A percentile compares a stretch with the other conserved stretches of the same genome.
Conservation (phyloP, 2,113 vertebrate species). For the Trichomycterus rosablanca region DNA sequence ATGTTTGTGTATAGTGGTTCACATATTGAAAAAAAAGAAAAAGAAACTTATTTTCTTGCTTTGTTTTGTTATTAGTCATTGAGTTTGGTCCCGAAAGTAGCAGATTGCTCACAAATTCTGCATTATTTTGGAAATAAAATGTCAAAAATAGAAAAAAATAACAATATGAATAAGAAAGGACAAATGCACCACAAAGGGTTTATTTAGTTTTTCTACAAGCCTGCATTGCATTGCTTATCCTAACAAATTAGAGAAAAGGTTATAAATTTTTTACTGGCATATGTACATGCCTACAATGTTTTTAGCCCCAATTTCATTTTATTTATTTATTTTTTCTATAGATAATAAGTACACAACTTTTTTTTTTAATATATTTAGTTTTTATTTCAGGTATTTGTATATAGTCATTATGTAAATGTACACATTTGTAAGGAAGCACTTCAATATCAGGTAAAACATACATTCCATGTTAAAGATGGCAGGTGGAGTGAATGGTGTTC, state of each 20-base stretch:
- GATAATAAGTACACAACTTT: slow-evolving; percentile 81
- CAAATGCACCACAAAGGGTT: slow-evolving; percentile 48
- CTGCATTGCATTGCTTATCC: slow-evolving; percentile 51
- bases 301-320: slow-evolving; percentile 77
- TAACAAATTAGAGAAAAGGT: slow-evolving; percentile 47
- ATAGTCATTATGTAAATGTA: slow-evolving; percentile 63
- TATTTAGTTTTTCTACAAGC: slow-evolving; percentile 51
- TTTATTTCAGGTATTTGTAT: slow-evolving; percentile 57
- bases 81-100: slow-evolving; percentile 35
- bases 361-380: too few species aligned
- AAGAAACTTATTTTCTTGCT: slow-evolving; percentile 11
- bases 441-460: slow-evolving; percentile 55
- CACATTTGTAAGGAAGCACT: slow-evolving; percentile 61
- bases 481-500: background rate
- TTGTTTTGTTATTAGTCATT: slow-evolving; percentile 28
- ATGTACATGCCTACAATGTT: slow-evolving; percentile 64
- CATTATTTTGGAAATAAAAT: slow-evolving; percentile 46
- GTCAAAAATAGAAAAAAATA: slow-evolving; percentile 36
- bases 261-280: slow-evolving; percentile 53
- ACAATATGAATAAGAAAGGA: slow-evolving; percentile 26
- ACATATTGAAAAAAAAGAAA: slow-evolving; percentile 56
- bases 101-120: slow-evolving; percentile 39
- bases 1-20: slow-evolving; percentile 55
- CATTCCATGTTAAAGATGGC: slow-evolving; percentile 38
- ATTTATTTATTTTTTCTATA: slow-evolving; percentile 58